Conservation (phyloP, 2,113 vertebrate species). For the Probosciger aterrimus region DNA sequence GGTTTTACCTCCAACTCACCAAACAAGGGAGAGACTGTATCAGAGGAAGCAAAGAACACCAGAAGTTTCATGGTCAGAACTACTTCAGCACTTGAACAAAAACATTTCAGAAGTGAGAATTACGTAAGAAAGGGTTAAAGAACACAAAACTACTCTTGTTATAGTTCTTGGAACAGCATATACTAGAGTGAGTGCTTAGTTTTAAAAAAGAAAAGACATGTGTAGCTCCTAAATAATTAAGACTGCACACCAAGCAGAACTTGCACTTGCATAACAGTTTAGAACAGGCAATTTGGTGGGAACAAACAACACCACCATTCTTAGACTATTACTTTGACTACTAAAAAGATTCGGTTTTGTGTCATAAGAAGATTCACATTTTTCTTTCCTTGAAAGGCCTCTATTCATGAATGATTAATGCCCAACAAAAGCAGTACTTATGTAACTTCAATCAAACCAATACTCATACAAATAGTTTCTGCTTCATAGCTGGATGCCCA, state of each 20-base stretch:
- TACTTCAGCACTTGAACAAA: background rate
- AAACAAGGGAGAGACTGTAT: background rate
- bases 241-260: background rate
- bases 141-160: background rate
- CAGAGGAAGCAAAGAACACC: background rate
- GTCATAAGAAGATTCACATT: constrained; percentile 37
- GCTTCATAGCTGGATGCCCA: background rate
- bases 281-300: background rate
- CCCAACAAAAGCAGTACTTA: constrained; percentile 47
- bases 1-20: background rate
- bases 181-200: background rate
- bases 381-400: constrained; percentile 30
- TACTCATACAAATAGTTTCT: background rate
- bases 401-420: constrained; percentile 56
- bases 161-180: background rate
- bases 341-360: constrained; percentile 27
- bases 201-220: background rate
- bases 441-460: constrained; percentile 16
- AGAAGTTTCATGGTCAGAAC: background rate
- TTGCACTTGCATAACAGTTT: constrained; percentile 12
- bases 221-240: constrained; percentile 15
- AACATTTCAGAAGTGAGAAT: background rate
- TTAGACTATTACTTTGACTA: background rate
- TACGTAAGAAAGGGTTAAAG: background rate
- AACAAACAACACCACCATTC: constrained; percentile 2